phyloP scores from a whole-genome alignment of 2,888 invertebrate species.

The Leptinotarsa tumamoca region DNA sequence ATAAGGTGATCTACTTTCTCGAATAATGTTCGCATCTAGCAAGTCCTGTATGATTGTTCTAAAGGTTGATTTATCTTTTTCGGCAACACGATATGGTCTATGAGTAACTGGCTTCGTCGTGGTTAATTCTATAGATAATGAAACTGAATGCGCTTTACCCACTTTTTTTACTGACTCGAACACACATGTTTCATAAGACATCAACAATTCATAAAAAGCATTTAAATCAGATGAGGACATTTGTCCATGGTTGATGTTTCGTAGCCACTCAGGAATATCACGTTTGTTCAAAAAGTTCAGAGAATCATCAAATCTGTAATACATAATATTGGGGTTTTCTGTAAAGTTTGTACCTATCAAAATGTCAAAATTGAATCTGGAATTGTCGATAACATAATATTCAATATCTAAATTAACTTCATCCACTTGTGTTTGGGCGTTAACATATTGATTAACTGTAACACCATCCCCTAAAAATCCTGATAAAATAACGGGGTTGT shows the following conservation, averaged over 20 bases:
- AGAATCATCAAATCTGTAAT: background rate
- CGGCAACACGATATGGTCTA: background rate
- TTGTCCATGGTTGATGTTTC: too few relatives aligned
- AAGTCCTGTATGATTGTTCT: slow-evolving; percentile 30
- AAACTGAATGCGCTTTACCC: too few relatives aligned
- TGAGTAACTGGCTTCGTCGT: too few relatives aligned
- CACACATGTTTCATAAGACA: too few relatives aligned
- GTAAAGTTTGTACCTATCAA: background rate
- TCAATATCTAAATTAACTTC: background rate
- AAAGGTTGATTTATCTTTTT: slow-evolving; percentile 34
- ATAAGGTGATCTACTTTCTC: slow-evolving; percentile 35
- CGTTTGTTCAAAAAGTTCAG: too few relatives aligned
- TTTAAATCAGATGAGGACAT: too few relatives aligned
- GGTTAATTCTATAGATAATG: too few relatives aligned
- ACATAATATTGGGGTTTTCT: background rate
- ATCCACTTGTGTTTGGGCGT: background rate
- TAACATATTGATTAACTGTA: background rate
- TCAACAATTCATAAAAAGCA: too few relatives aligned
- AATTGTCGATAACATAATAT: background rate
- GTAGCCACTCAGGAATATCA: too few relatives aligned
- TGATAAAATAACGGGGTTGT: background rate
- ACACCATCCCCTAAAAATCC: background rate
- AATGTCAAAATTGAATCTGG: background rate
- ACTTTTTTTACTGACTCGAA: too few relatives aligned
- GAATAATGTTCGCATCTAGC: slow-evolving; percentile 36